Evolutionary conservation across 2,113 vertebrate species (phyloP).

Genomic region (Strigops habroptila): DNA sequence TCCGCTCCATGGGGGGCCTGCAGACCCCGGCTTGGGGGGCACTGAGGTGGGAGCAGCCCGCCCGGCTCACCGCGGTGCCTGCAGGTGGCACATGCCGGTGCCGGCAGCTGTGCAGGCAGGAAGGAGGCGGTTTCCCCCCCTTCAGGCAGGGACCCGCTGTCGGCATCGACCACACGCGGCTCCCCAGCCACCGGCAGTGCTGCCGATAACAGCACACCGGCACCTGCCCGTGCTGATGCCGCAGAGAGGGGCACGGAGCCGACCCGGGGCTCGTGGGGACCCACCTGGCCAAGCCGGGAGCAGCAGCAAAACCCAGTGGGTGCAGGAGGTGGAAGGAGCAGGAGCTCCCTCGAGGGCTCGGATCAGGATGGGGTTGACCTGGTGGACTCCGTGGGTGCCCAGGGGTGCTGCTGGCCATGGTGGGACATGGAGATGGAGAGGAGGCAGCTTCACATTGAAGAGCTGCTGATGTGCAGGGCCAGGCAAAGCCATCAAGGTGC

Average conservation of each 20-base stretch:
- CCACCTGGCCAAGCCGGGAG: background rate
- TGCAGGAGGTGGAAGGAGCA: background rate
- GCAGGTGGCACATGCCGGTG: background rate
- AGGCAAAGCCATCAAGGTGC: no score
- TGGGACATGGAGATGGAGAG: background rate
- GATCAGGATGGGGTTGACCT: background rate
- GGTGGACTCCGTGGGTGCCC: rapidly evolving
- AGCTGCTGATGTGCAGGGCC: background rate
- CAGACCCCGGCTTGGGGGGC: background rate
- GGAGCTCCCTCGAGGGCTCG: background rate
- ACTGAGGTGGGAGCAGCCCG: background rate
- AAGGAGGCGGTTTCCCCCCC: background rate
- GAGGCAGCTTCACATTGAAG: background rate
- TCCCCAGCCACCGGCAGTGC: background rate
- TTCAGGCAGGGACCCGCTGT: rapidly evolving
- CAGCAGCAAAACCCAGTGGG: rapidly evolving
- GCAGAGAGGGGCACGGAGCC: background rate
- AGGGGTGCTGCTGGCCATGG: rapidly evolving
- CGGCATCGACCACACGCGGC: background rate
- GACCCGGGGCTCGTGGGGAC: rapidly evolving
- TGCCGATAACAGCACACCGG: rapidly evolving
- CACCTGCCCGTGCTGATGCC: background rate
- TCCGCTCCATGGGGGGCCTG: background rate
- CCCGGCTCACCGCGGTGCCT: background rate
- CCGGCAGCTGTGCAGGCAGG: background rate